A percentile compares a stretch with the other conserved stretches of the same genome.
These are phyloP conservation scores for Ennomos erosarius DNA, from an alignment of 2,888 invertebrate genomes.

Conservation along the genomic window DNA sequence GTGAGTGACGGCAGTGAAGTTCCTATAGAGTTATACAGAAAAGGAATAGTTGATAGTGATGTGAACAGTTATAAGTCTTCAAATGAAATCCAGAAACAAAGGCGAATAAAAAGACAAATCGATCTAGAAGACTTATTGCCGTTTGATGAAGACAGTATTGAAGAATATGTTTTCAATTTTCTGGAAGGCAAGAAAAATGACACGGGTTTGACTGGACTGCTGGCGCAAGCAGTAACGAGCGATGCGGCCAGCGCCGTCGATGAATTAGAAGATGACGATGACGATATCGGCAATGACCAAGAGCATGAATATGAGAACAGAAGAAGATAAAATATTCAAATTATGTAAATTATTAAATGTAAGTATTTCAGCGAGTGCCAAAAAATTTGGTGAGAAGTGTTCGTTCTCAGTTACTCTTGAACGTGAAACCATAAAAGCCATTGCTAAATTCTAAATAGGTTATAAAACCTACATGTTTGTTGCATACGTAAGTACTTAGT, in stretches of 20 bases:
- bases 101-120: slow-evolving; percentile 67
- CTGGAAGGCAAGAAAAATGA: slow-evolving; percentile 71
- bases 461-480: slow-evolving; percentile 9
- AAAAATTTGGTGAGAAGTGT: slow-evolving; percentile 52
- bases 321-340: slow-evolving; percentile 41
- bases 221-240: slow-evolving; percentile 72
- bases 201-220: slow-evolving; percentile 68
- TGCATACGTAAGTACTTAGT: slow-evolving; percentile 5
- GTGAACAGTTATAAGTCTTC: slow-evolving; percentile 62
- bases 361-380: slow-evolving; percentile 57
- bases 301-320: slow-evolving; percentile 57
- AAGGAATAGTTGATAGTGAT: slow-evolving; percentile 86
- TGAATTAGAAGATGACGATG: slow-evolving; percentile 62
- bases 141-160: slow-evolving; percentile 73
- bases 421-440: slow-evolving; percentile 3
- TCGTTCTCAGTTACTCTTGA: slow-evolving; percentile 29
- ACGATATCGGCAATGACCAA: slow-evolving; percentile 48
- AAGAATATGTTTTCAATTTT: slow-evolving; percentile 73
- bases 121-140: slow-evolving; percentile 75
- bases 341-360: slow-evolving; percentile 8
- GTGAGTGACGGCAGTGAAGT: slow-evolving; percentile 82
- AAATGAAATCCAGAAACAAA: slow-evolving; percentile 46
- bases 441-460: too few relatives aligned
- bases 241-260: slow-evolving; percentile 62
- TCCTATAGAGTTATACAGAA: slow-evolving; percentile 84